Evolutionary conservation across 2,888 invertebrate species (phyloP), one percentile per base, ranked within the genome.

Genomic region (Brenthis ino): DNA sequence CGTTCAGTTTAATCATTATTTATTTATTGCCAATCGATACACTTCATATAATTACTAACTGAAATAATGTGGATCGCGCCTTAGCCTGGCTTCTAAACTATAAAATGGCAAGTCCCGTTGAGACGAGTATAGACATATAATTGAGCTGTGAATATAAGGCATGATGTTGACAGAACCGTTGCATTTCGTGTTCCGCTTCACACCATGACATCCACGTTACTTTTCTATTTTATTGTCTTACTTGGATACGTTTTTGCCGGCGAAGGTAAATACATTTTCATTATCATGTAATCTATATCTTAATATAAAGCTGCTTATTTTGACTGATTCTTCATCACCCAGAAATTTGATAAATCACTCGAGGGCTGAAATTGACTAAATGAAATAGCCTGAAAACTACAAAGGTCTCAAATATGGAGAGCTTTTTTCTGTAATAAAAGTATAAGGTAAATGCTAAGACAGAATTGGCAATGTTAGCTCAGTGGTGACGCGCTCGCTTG

Each of bases 71-170:
- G 63, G 20, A 51, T 63, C 53, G 14, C 20, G 20, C 53, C 53
- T 63, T 53, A 63, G 53, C 8, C 53, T 63, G 0, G 51, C 50
- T 16, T 13, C 6, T 20, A 16, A 16, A 61, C 51, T 63, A 63
- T 63, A 63, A 63, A 63, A 53, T 67, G 33, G 50, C 61, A 61
- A 67, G 61, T 67, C 66, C 63, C 66, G 66, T 58, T 57, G 53
- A 11, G 1, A 43, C 63, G 48, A 13, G 6, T 16, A 12, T 64
- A 81, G 83, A 82, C 82, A 83, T 80, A 81, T 84, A 82, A 82
- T 83, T 83, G 75, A 79, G 78, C 78, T 78, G 75, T 75, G 82
- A 78, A 87, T 89, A 89, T 87, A 88, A 84, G 80, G 77, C 83
- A 80, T 77, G 81, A 78, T 76, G 74, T 77, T 75, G 77, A 75